Evolutionary conservation across 64 coral and sea anemone species (phyloP).

Genomic region (Porites australiensis): DNA sequence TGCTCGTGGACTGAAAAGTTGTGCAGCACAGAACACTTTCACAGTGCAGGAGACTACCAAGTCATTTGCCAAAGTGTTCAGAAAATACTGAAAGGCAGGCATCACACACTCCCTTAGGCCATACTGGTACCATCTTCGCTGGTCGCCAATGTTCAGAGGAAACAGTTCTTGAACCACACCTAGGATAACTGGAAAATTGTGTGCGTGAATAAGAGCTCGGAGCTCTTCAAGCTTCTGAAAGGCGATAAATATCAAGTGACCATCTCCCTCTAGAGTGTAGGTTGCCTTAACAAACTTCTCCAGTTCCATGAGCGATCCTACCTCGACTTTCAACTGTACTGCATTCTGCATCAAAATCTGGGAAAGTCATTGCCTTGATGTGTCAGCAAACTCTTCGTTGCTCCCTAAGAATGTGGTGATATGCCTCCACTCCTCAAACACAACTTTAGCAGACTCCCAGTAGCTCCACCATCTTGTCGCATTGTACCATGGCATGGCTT

Average conservation of each 20-base stretch:
- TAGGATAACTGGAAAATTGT: background rate
- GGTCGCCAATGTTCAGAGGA: constrained; percentile 4
- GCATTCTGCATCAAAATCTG: too few species aligned
- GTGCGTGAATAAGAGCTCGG: constrained; percentile 5
- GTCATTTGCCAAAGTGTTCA: constrained; percentile 28
- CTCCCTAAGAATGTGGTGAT: constrained; percentile 34
- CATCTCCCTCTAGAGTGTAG: constrained; percentile 16
- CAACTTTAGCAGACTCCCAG: constrained; percentile 49
- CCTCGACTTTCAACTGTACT: constrained; percentile 1
- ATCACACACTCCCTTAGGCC: constrained; percentile 19
- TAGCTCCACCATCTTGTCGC: constrained; percentile 54
- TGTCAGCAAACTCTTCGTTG: constrained; percentile 46
- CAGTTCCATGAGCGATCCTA: constrained; percentile 23
- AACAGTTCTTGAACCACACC: background rate
- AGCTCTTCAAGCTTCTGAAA: constrained; percentile 55
- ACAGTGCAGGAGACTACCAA: constrained; percentile 20
- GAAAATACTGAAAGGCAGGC: constrained; percentile 48
- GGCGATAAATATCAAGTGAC: constrained; percentile 22
- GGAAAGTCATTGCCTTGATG: constrained; percentile 13
- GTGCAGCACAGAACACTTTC: constrained; percentile 53
- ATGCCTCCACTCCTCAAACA: constrained; percentile 44
- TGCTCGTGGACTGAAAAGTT: constrained; percentile 45
- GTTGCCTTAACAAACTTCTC: background rate
- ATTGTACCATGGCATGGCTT: constrained; percentile 48
- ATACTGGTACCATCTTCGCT: constrained; percentile 42